Base-by-base conservation (phyloP, 2,888 invertebrate species). In the Lochmaea capreae region DNA sequence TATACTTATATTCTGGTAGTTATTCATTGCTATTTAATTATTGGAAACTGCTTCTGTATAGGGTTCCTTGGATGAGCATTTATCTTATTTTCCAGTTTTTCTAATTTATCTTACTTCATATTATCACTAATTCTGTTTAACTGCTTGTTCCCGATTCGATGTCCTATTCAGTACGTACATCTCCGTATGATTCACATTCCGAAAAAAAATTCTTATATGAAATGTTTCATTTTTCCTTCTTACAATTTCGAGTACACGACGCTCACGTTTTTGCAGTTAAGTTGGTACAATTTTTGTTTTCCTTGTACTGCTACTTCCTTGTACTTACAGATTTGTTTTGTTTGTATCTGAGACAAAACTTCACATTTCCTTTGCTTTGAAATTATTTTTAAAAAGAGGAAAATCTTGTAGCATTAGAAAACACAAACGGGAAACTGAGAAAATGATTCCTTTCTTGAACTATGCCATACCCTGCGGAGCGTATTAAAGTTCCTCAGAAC, bases 301-400 rank as follows among this genome's bases (percentile, higher is more conserved):
- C 54, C 18, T 54, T 54, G 54, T 54, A 16, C 18, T 54, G 16
- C 54, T 54, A 54, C 54, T 54, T 54, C 54, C 54, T 54, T 54
- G 18, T 54, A 54, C 54, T 10, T 54, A 4, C 54, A 16, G 54
- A 54, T 54, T 54, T 54, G 54, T 54, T 54, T 54, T 54, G 54
- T 54, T 16, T 54, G 54, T 54, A 54, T 54, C 10, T 10, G 54
- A 16, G 61, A 61, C 61, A 61, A 61, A 61, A 33, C 58, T 26
- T 26, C 26, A 14, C 33, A n/a, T 14, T 39, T 33, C 39, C 61
- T 14, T 39, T 61, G 33, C 61, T 61, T 39, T n/a, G n/a, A 26
- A 26, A 58, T 22, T 12, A 22, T 58, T 58, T 6, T 39, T 5
- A n/a, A 14, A 61, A 61, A 39, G n/a, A 39, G 61, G 9, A 61